These are phyloP conservation scores for Blastomussa wellsi DNA, from an alignment of 92 coral and sea anemone species.

Conservation along the genomic window DNA sequence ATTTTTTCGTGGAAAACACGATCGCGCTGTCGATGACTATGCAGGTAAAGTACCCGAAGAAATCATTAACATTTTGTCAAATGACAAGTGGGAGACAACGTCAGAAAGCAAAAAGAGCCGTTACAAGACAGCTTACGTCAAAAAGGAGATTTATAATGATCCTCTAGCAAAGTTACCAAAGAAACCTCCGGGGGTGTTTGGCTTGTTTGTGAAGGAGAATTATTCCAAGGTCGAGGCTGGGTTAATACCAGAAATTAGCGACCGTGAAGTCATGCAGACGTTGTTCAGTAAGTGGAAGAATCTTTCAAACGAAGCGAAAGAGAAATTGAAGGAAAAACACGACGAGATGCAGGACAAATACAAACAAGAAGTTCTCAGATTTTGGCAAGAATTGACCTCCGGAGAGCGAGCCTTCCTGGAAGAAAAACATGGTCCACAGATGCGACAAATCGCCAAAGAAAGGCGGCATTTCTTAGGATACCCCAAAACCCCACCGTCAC, in stretches of 20 bases:
- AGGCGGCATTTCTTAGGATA: slow-evolving; percentile 51
- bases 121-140: slow-evolving; percentile 34
- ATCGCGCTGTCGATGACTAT: slow-evolving; percentile 16
- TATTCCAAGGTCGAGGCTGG: slow-evolving; percentile 21
- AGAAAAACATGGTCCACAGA: slow-evolving; percentile 43
- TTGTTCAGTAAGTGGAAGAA: slow-evolving; percentile 51
- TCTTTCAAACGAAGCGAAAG: slow-evolving; percentile 47
- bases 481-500: slow-evolving; percentile 67
- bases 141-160: slow-evolving; percentile 48
- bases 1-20: slow-evolving; percentile 15
- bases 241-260: slow-evolving; percentile 5
- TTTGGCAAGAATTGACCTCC: slow-evolving; percentile 48
- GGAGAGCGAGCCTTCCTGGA: slow-evolving; percentile 53
- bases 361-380: slow-evolving; percentile 53
- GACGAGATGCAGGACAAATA: slow-evolving; percentile 39
- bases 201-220: slow-evolving; percentile 69
- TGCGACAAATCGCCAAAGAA: slow-evolving; percentile 62
- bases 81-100: slow-evolving; percentile 36
- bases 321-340: slow-evolving; percentile 52
- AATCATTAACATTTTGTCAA: slow-evolving; percentile 27
- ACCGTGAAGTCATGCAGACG: slow-evolving; percentile 33
- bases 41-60: slow-evolving; percentile 26
- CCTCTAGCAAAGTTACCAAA: slow-evolving; percentile 64
- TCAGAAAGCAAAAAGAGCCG: slow-evolving; percentile 37
- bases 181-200: slow-evolving; percentile 69